Conservation (phyloP, 1,140 invertebrate genomes). For the Steinernema feltiae region DNA sequence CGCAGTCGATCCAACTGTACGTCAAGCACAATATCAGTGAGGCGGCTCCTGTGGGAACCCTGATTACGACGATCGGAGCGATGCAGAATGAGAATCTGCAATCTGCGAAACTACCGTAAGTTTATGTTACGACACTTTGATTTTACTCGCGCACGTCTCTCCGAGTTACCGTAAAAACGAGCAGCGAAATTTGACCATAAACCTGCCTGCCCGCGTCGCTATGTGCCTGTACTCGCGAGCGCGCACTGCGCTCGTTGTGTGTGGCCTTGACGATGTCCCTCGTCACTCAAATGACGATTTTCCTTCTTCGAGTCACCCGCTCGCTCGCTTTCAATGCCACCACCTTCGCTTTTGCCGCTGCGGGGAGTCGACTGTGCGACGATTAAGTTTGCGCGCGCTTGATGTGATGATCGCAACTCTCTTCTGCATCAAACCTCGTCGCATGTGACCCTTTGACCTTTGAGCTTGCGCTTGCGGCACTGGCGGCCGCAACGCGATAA, state of each 20-base stretch:
- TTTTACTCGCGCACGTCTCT: too few species aligned
- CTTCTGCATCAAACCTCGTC: not conserved
- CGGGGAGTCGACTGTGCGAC: not conserved
- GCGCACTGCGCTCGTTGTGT: not conserved
- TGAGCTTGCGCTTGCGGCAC: not conserved
- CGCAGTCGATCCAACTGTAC: not conserved
- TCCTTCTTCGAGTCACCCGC: slow-evolving; percentile 7
- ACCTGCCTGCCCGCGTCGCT: not conserved
- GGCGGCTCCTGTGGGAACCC: not conserved
- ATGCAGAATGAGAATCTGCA: not conserved
- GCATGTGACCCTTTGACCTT: not conserved
- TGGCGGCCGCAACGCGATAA: not conserved
- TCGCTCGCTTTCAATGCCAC: slow-evolving; percentile 6
- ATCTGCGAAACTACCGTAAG: slow-evolving; percentile 4
- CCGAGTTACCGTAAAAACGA: too few species aligned
- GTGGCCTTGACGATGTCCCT: not conserved
- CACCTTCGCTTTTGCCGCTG: not conserved
- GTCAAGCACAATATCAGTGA: not conserved
- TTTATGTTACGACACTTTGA: not conserved
- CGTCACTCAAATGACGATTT: not conserved
- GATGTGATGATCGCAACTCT: not conserved
- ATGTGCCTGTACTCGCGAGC: not conserved
- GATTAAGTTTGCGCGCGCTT: not conserved
- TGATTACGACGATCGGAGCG: not conserved
- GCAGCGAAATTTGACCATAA: not conserved